Evolutionary conservation across 2,113 vertebrate species (phyloP), one percentile per base, ranked within the genome.

Genomic region (Boleophthalmus pectinirostris): DNA sequence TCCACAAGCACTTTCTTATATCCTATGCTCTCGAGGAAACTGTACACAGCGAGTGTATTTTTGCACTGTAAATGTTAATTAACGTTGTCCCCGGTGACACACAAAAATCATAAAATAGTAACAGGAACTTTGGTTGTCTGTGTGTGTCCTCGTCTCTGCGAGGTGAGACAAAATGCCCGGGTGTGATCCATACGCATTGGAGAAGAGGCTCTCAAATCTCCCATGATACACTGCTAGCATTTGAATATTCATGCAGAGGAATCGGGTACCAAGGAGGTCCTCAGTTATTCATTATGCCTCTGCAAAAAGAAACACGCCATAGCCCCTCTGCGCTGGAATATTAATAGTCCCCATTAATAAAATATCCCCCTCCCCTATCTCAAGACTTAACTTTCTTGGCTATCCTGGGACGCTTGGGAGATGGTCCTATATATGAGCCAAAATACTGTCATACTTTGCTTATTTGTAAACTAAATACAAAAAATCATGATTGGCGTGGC

Each of bases 341-440:
- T 94, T 94, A 93, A 94, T 89, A 85, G 85, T 73, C 63, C 38
- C 72, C 90, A 93, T 94, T 93, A 94, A 94, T 94, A 94, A 92
- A 93, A 92, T 85, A 92, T 92, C 77, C 82, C 69, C 74, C 77
- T 33, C 58, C 73, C 82, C 85, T 73, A 79, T 87, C 81, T 83
- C 76, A 84, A 88, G 82, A 79, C 81, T 79, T 67, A 81, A 86
- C 84, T 87, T 86, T 87, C 86, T 83, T 78, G 88, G 81, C 80
- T 73, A 76, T 66, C 24, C 70, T 53, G 76, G 81, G 84, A 84
- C 73, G 63, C 76, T 77, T 73, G 72, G 74, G 75, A 74, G 66
- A 24, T 16, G 70, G 68, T 67, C 69, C 71, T 72, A 56, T 77
- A 74, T 75, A 60, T 57, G 56, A 77, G 75, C 66, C 65, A 78